Conservation (phyloP, 2,888 invertebrate genomes). For the Anorthoa munda region DNA sequence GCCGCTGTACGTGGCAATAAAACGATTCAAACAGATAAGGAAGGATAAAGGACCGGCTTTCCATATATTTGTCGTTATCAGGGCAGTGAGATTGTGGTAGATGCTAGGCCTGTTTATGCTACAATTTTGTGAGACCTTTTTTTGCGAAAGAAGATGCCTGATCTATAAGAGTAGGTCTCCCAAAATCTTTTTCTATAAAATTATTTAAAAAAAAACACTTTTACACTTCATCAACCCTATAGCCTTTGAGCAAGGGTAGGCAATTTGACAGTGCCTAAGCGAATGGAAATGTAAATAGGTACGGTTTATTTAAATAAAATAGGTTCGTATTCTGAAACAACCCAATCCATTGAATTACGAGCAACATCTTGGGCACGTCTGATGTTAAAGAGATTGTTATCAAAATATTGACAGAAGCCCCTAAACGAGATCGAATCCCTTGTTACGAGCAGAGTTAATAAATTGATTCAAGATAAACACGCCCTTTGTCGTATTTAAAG, state of each 20-base stretch:
- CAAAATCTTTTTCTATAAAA: neutral
- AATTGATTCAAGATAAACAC: conserved; percentile 78
- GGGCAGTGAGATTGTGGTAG: conserved; percentile 45
- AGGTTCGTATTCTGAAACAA: conserved; percentile 43
- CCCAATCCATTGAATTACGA: conserved; percentile 50
- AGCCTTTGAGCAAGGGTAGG: neutral
- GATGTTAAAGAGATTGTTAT: conserved; percentile 73
- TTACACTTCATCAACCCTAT: neutral
- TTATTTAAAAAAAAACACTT: neutral
- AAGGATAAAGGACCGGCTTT: conserved; percentile 57
- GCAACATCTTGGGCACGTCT: conserved; percentile 53
- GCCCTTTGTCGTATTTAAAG: conserved; percentile 67
- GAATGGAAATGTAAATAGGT: conserved; percentile 34
- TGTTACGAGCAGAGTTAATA: conserved; percentile 71
- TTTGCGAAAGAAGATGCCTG: conserved; percentile 12
- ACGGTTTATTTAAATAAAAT: conserved; percentile 31
- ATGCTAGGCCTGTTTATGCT: conserved; percentile 10
- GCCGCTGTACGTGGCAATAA: conserved; percentile 50
- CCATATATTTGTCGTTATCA: conserved; percentile 66
- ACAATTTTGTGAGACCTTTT: conserved; percentile 19
- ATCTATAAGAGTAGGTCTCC: neutral
- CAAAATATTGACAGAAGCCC: conserved; percentile 79
- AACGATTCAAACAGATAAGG: conserved; percentile 59
- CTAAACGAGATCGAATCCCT: conserved; percentile 77
- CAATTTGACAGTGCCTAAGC: conserved; percentile 4